A percentile compares a stretch with the other conserved stretches of the same genome.
These are phyloP conservation scores for Aphodius sticticus DNA, from an alignment of 2,888 invertebrate species.

Conservation along the genomic window DNA sequence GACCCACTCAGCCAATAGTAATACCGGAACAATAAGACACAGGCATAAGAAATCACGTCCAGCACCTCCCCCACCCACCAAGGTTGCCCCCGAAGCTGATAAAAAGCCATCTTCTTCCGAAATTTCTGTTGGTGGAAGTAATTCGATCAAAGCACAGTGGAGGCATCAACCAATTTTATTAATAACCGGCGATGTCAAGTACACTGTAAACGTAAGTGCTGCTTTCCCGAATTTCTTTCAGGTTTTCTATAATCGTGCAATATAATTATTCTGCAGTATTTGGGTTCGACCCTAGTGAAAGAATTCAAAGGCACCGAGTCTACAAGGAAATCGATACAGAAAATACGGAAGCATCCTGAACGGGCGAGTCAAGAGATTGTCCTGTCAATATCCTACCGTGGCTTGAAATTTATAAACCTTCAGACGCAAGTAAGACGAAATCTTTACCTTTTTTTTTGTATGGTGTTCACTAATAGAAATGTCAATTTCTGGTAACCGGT, in stretches of 20 bases:
- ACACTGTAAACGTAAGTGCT: constrained; percentile 85
- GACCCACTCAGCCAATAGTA: constrained; percentile 59
- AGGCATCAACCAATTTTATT: constrained; percentile 89
- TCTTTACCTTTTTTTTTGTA: constrained; percentile 33
- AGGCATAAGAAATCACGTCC: constrained; percentile 70
- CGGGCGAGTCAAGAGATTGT: constrained; percentile 82
- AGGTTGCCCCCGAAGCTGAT: constrained; percentile 53
- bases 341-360: constrained; percentile 76
- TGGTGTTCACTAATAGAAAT: no score
- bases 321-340: constrained; percentile 94
- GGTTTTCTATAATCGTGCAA: background rate
- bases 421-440: constrained; percentile 75
- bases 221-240: constrained; percentile 16
- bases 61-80: constrained; percentile 72
- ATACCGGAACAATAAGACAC: constrained; percentile 66
- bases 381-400: constrained; percentile 89
- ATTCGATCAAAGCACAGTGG: constrained; percentile 89
- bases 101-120: constrained; percentile 67
- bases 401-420: constrained; percentile 92
- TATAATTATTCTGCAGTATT: constrained; percentile 70
- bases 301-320: constrained; percentile 92
- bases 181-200: constrained; percentile 85
- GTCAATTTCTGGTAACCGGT: constrained; percentile 6
- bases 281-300: constrained; percentile 93
- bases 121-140: constrained; percentile 83